phyloP scores from a whole-genome alignment of 2,888 invertebrate genomes.

The Sminthurinus aureus region DNA sequence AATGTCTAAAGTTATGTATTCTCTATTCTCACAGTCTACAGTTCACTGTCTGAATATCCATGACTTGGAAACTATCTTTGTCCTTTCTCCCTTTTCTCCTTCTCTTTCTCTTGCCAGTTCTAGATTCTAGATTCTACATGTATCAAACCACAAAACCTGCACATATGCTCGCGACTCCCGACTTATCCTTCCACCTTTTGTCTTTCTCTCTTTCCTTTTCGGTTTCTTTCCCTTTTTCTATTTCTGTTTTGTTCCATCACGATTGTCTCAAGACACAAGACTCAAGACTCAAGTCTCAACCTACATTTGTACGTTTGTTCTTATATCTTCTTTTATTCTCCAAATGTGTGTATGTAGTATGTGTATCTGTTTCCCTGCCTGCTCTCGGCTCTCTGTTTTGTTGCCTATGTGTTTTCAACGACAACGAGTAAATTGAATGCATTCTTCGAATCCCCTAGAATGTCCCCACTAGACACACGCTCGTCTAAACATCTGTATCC shows the following conservation, averaged over 20 bases:
- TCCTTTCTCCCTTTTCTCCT: no score
- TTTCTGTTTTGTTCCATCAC: not conserved
- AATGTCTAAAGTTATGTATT: no score
- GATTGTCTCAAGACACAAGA: no score
- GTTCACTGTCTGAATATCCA: no score
- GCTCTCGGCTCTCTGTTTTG: not conserved
- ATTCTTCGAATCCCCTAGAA: not conserved
- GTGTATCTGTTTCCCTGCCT: not conserved
- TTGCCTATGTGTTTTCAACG: not conserved
- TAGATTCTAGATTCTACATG: no score
- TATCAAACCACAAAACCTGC: not conserved
- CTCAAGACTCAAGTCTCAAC: no score
- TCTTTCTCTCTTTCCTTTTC: not conserved
- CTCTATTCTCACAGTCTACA: no score
- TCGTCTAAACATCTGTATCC: not conserved
- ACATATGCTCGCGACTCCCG: not conserved
- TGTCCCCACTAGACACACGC: not conserved
- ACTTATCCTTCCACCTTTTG: not conserved
- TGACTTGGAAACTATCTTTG: no score
- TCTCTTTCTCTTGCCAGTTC: no score
- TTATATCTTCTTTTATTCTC: not conserved
- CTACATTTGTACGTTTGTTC: not conserved
- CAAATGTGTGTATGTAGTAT: not conserved
- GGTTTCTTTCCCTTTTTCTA: not conserved
- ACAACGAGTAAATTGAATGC: constrained; percentile 7